Evolutionary conservation across 2,888 invertebrate species (phyloP), one percentile per base, ranked within the genome.

Genomic region (Periphyllus acericola): DNA sequence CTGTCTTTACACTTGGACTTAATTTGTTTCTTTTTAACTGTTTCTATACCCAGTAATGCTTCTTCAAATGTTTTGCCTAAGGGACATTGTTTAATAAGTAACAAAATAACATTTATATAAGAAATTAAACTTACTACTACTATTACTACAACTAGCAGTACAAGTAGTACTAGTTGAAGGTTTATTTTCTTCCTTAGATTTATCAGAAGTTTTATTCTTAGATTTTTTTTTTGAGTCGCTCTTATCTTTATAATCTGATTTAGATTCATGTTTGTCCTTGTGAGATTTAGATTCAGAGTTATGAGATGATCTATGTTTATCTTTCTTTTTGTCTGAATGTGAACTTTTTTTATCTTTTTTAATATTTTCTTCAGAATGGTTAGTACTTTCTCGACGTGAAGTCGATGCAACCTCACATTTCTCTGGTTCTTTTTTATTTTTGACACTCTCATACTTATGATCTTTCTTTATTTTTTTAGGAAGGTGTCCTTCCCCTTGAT

Each of bases 21-120:
- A 83, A 89, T 90, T 81, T 91, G 91, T 83, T 90, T 90, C 52
- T 89, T 89, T 72, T 89, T 89, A 11, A 76, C 79, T 66, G 88
- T 36, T 40, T 85, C 85, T 71, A 90, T 87, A 72, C 90, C 90
- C 60, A 90, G 88, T 66, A 90, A 89, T 36, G 90, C 90, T 88
- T 90, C 90, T 76, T 89, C 90, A 89, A 90, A 90, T 88, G 90
- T 90, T 79, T 90, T 90, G 40, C 89, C 90, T 90, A 66, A 66
- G 83, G 32, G 40, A 52, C 46, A 85, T 85, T 32, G 17, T 52
- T 82, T 52, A 32, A 40, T 86, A 29, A 68, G 19, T 81, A 74
- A 75, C 52, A 52, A 52, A 71, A 46, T 84, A 71, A 17, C 25
- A 36, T 80, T 25, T 19, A 55, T 8, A 75, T 11, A 76, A 55